phyloP scores from a whole-genome alignment of 2,888 invertebrate species.

The Nymphalis polychloros region DNA sequence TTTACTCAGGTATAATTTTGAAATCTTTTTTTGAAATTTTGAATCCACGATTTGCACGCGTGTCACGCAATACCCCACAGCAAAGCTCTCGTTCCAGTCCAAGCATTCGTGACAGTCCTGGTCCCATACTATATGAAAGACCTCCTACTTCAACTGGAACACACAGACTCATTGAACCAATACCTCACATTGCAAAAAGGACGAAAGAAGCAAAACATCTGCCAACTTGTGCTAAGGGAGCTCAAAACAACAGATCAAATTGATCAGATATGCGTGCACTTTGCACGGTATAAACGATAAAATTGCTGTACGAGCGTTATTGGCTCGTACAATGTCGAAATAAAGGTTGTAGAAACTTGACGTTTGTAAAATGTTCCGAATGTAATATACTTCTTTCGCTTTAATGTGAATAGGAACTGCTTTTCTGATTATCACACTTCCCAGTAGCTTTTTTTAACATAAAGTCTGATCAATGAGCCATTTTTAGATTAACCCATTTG shows the following conservation, averaged over 20 bases:
- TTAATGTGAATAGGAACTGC: background rate
- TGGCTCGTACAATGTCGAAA: too few species aligned
- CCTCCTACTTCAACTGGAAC: background rate
- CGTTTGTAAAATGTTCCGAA: background rate
- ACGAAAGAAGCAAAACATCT: too few species aligned
- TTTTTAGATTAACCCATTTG: too few species aligned
- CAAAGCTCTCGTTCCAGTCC: background rate
- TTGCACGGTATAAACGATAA: too few species aligned
- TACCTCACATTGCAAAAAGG: too few species aligned
- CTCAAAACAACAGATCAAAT: too few species aligned
- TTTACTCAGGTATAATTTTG: background rate
- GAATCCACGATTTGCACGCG: background rate
- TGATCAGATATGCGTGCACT: too few species aligned
- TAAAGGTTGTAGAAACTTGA: background rate
- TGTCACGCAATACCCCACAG: background rate
- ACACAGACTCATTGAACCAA: constrained; percentile 1
- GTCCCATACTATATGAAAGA: background rate
- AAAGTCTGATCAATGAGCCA: background rate
- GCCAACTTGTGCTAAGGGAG: too few species aligned
- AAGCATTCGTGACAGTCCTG: background rate
- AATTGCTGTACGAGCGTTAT: too few species aligned
- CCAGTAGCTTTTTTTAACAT: too few species aligned
- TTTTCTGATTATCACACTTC: background rate
- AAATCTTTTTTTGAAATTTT: too few species aligned
- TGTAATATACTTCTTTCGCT: background rate